phyloP scores from a whole-genome alignment of 1,140 invertebrate species.

The Pomacea maculata region DNA sequence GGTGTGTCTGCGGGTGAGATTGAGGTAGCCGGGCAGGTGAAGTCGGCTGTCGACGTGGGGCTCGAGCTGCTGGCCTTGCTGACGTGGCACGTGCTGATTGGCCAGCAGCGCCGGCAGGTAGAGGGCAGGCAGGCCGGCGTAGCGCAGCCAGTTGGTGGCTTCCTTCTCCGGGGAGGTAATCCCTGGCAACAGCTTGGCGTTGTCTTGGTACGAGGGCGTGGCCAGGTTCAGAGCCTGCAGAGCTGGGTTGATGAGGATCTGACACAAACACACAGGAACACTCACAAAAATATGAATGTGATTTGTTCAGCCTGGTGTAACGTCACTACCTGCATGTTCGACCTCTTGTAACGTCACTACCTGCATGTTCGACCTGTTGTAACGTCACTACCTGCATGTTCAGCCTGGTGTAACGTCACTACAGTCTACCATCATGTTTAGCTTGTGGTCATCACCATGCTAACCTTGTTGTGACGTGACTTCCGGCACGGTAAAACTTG shows the following conservation, averaged over 20 bases:
- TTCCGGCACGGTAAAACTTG: too few relatives aligned
- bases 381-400: too few relatives aligned
- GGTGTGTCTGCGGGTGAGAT: conserved; percentile 37
- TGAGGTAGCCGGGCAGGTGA: conserved; percentile 37
- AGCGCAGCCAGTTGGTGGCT: conserved; percentile 48
- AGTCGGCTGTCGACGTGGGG: conserved; percentile 40
- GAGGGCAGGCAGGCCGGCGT: conserved; percentile 28
- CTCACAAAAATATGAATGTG: not conserved
- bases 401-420: too few relatives aligned
- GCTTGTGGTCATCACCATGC: too few relatives aligned
- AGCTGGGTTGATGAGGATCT: conserved; percentile 59
- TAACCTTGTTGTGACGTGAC: too few relatives aligned
- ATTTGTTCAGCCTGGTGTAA: too few relatives aligned
- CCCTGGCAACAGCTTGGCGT: conserved; percentile 36
- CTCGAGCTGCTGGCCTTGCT: conserved; percentile 15
- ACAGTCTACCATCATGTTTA: too few relatives aligned
- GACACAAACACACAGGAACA: not conserved
- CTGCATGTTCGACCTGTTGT: too few relatives aligned
- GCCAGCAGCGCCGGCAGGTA: conserved; percentile 28
- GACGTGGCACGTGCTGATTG: conserved; percentile 49
- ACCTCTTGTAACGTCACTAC: too few relatives aligned
- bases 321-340: too few relatives aligned
- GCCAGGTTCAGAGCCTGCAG: conserved; percentile 57
- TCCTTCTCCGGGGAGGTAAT: conserved; percentile 47
- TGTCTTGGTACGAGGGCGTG: conserved; percentile 58